Percentiles rank a stretch among this genome's conserved stretches.
Conservation (phyloP, 2,797 vertebrate genomes). For the Vultur gryphus region DNA sequence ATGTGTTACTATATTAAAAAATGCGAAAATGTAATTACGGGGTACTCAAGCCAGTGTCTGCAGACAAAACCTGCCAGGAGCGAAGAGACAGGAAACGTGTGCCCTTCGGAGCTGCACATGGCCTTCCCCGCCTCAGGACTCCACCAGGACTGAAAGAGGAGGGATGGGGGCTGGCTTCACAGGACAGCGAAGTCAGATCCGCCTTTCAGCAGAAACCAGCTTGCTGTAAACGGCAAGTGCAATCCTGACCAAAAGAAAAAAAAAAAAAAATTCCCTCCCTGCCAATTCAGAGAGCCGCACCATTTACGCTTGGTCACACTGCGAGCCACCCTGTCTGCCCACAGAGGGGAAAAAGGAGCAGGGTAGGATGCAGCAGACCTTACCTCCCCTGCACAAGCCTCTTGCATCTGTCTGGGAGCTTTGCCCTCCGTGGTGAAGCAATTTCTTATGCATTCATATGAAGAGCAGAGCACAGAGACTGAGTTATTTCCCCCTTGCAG, state of each 20-base stretch:
- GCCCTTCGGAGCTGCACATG: slow-evolving; percentile 33
- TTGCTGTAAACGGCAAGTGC: neutral
- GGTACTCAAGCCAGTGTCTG: slow-evolving; percentile 74
- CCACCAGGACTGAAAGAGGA: neutral
- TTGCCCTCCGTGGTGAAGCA: neutral
- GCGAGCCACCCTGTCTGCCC: slow-evolving; percentile 53
- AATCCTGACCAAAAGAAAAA: neutral
- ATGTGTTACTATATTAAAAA: slow-evolving; percentile 82
- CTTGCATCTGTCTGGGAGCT: neutral
- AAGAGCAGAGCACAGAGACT: neutral
- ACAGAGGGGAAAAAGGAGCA: slow-evolving; percentile 40
- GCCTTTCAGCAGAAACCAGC: neutral
- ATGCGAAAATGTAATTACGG: slow-evolving; percentile 77
- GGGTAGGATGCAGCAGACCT: slow-evolving; percentile 30
- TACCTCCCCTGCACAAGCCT: slow-evolving; percentile 31
- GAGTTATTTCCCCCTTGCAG: neutral
- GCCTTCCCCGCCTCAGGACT: slow-evolving; percentile 34
- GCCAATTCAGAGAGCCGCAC: slow-evolving; percentile 21
- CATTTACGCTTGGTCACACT: slow-evolving; percentile 41
- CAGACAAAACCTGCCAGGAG: slow-evolving; percentile 72
- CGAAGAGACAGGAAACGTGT: slow-evolving; percentile 63
- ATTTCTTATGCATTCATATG: neutral
- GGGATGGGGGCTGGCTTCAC: neutral
- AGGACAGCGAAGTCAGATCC: neutral
- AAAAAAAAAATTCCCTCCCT: neutral